These are phyloP conservation scores for Onychorhynchus coronatus DNA, from an alignment of 2,113 vertebrate genomes.

Conservation along the genomic window DNA sequence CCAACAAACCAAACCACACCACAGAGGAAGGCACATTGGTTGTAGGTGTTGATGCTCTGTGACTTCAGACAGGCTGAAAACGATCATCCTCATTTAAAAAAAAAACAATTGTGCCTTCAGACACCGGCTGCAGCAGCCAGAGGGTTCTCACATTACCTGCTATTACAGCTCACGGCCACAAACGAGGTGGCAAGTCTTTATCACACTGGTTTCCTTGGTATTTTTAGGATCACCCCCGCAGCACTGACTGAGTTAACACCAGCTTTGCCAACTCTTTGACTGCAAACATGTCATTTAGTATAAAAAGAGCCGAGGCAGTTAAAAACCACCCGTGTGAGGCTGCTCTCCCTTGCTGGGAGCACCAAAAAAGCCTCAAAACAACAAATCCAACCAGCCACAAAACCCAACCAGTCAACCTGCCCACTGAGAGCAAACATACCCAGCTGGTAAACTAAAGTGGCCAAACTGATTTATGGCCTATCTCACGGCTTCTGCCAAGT, in stretches of 20 bases:
- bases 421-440: background rate
- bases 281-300: background rate
- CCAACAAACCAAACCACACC: background rate
- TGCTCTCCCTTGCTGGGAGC: background rate
- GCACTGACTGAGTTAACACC: background rate
- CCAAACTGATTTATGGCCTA: background rate
- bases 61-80: background rate
- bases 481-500: accelerated
- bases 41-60: background rate
- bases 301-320: background rate
- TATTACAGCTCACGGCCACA: background rate
- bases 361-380: background rate
- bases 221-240: background rate
- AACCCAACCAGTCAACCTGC: accelerated
- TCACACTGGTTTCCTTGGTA: background rate
- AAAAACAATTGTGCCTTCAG: background rate
- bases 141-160: background rate
- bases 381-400: background rate
- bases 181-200: background rate
- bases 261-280: background rate
- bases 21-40: accelerated
- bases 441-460: background rate
- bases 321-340: background rate
- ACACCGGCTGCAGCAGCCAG: background rate
- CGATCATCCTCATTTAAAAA: background rate